Conservation (phyloP, 2,113 vertebrate genomes). For the Vicugna pacos region DNA sequence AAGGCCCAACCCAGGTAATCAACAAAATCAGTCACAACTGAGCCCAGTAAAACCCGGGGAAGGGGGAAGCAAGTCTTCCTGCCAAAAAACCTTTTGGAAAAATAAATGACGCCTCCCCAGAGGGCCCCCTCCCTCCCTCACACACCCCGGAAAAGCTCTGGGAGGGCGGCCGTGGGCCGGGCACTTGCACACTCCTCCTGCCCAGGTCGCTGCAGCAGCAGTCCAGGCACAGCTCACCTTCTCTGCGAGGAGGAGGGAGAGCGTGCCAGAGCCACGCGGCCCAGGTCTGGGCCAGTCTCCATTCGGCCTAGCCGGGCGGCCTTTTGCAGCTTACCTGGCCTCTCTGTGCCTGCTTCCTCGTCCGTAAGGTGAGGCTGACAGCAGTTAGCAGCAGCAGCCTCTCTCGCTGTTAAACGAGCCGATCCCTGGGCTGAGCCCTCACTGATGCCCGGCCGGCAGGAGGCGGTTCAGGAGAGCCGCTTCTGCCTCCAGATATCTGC, state of each 20-base stretch:
- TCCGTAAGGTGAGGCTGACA: neutral
- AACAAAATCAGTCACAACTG: neutral
- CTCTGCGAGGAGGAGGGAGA: neutral
- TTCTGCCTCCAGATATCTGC: neutral
- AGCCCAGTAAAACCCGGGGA: neutral
- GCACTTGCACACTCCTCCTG: neutral
- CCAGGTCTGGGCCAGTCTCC: neutral
- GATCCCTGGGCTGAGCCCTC: fast-evolving
- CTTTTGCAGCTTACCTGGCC: neutral
- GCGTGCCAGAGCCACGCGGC: neutral
- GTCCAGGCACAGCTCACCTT: no score
- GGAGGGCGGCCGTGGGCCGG: neutral
- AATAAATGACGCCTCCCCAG: constrained; percentile 12
- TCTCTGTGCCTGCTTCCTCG: neutral
- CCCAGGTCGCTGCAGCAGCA: neutral
- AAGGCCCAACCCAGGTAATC: neutral
- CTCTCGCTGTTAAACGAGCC: neutral
- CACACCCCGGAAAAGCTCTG: neutral
- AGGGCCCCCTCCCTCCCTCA: neutral
- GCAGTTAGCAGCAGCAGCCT: neutral
- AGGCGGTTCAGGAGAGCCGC: fast-evolving
- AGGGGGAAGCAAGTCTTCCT: constrained; percentile 21
- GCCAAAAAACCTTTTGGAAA: constrained; percentile 48
- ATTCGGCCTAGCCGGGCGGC: neutral
- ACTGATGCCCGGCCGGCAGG: neutral